Evolutionary conservation across 2,113 vertebrate species (phyloP).

Genomic region (Zapus hudsonius): DNA sequence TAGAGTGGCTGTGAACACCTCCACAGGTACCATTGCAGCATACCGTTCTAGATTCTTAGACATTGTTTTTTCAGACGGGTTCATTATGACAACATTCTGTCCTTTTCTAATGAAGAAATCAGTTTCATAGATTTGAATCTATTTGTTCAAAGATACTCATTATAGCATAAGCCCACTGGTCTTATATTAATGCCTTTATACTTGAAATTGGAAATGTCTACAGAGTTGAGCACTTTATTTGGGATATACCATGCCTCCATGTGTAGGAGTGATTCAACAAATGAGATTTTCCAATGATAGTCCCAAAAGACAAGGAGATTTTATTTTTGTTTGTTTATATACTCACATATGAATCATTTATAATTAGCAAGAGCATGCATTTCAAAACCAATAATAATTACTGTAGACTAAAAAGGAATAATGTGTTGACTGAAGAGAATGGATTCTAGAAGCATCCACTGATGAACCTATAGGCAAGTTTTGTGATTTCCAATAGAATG

Average conservation of each 20-base stretch:
- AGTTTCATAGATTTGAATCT: not conserved
- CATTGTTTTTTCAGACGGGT: not conserved
- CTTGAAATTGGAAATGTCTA: constrained; percentile 4
- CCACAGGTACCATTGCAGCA: not conserved
- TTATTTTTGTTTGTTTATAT: not conserved
- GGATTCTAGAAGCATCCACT: not conserved
- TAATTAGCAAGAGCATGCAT: not conserved
- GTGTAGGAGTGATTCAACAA: not conserved
- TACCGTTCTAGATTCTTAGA: not conserved
- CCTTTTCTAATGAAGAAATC: not conserved
- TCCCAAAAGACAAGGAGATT: not conserved
- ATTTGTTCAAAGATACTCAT: not conserved
- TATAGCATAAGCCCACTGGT: not conserved
- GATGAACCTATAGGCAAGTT: not conserved
- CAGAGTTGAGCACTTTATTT: not conserved
- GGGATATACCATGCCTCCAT: not conserved
- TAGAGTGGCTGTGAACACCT: not conserved
- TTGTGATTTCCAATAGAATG: not conserved
- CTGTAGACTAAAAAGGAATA: not conserved
- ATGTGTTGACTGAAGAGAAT: not conserved
- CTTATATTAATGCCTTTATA: not conserved
- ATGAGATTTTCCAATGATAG: not conserved
- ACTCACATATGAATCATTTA: not conserved
- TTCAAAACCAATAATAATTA: not conserved
- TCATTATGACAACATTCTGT: not conserved